Evolutionary conservation across 2,113 vertebrate genomes (phyloP).

Genomic region (Nannospalax galili): DNA sequence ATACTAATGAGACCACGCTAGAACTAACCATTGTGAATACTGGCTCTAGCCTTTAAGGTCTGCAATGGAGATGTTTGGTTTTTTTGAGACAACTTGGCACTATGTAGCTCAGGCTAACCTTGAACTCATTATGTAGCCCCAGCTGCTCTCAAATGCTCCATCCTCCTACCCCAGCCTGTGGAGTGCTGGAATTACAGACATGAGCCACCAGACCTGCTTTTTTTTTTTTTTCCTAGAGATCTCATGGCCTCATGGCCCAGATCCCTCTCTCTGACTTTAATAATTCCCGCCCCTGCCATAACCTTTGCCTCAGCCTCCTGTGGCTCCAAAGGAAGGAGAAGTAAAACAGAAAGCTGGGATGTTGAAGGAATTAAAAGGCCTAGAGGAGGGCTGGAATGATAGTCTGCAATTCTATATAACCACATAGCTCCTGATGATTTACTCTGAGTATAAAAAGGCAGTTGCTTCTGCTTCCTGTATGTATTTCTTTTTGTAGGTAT

Average conservation of each 20-base stretch:
- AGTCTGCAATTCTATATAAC: neutral
- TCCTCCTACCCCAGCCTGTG: neutral
- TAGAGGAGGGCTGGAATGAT: neutral
- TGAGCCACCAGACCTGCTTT: neutral
- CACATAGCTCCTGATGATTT: neutral
- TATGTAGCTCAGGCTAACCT: neutral
- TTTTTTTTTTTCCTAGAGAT: too few species aligned
- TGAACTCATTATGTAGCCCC: neutral
- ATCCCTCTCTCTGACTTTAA: neutral
- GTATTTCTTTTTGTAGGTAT: neutral
- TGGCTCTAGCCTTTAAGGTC: neutral
- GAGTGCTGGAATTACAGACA: neutral
- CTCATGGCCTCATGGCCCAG: neutral
- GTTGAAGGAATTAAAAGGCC: neutral
- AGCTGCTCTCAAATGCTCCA: neutral
- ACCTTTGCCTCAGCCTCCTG: neutral
- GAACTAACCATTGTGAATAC: conserved; percentile 1
- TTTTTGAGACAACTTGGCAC: neutral
- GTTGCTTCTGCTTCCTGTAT: neutral
- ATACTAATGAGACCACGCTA: neutral
- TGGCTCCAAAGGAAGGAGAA: neutral
- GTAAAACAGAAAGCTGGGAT: neutral
- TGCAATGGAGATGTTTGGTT: neutral
- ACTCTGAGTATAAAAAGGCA: neutral
- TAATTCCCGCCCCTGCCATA: neutral